phyloP scores from a whole-genome alignment of 2,113 vertebrate species.

The Zingel zingel region DNA sequence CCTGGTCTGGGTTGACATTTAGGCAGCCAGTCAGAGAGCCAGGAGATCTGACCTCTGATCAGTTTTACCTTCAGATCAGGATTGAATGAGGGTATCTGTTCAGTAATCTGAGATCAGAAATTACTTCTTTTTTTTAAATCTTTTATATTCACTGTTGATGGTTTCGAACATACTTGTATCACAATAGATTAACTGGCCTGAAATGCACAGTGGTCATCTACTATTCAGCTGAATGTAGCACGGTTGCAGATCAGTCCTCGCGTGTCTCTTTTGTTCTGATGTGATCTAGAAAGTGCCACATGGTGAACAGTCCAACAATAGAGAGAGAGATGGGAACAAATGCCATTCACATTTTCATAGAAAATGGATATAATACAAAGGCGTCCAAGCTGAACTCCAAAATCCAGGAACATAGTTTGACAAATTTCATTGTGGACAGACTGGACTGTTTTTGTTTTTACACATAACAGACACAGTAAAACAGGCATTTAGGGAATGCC shows the following conservation, averaged over 20 bases:
- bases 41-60: slow-evolving; percentile 26
- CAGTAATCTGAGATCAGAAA: not conserved
- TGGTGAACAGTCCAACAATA: slow-evolving; percentile 40
- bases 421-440: not conserved
- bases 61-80: slow-evolving; percentile 30
- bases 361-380: not conserved
- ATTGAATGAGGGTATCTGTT: not conserved
- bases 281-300: slow-evolving; percentile 46
- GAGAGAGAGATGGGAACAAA: slow-evolving; percentile 7
- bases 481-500: slow-evolving; percentile 4
- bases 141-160: not conserved
- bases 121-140: not conserved
- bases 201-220: not conserved
- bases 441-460: not conserved
- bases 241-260: slow-evolving; percentile 27
- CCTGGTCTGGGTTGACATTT: slow-evolving; percentile 35
- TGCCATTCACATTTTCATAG: slow-evolving; percentile 5
- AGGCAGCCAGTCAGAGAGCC: not conserved
- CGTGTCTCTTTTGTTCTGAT: slow-evolving; percentile 49
- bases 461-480: slow-evolving; percentile 6
- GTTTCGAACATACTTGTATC: not conserved
- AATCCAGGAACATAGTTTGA: slow-evolving; percentile 5
- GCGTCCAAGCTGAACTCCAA: not conserved
- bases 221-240: slow-evolving; percentile 25
- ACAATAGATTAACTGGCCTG: not conserved